Conservation (phyloP, 2,888 invertebrate genomes). For the Orgyia antiqua region DNA sequence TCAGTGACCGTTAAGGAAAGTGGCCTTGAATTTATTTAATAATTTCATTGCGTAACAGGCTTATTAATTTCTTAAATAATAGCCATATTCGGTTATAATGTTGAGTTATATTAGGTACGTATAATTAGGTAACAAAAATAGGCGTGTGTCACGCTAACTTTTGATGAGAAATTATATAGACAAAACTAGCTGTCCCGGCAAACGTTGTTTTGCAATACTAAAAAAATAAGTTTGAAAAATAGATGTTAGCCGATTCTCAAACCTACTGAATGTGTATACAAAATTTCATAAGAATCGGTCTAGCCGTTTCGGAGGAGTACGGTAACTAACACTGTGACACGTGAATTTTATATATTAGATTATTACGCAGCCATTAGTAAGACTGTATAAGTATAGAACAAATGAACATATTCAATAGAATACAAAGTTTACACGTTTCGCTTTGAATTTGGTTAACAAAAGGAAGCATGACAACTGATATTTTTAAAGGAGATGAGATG, state of each 20-base stretch:
- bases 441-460: slow-evolving; percentile 40
- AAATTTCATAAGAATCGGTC: too few relatives aligned
- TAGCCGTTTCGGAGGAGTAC: too few relatives aligned
- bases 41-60: slow-evolving; percentile 29
- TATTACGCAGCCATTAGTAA: slow-evolving; percentile 40
- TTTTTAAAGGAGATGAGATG: slow-evolving; percentile 21
- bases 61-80: slow-evolving; percentile 29
- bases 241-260: too few relatives aligned
- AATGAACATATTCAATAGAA: slow-evolving; percentile 22
- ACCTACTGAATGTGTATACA: too few relatives aligned
- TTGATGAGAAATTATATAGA: slow-evolving; percentile 35
- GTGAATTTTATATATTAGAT: too few relatives aligned
- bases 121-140: slow-evolving; percentile 24
- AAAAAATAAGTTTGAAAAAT: too few relatives aligned
- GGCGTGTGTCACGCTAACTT: not conserved
- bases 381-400: slow-evolving; percentile 31
- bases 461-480: slow-evolving; percentile 35
- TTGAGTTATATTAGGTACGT: slow-evolving; percentile 19
- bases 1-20: slow-evolving; percentile 12
- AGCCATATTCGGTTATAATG: slow-evolving; percentile 20
- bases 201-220: too few relatives aligned
- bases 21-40: slow-evolving; percentile 26
- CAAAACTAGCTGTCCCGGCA: too few relatives aligned
- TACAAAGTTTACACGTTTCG: slow-evolving; percentile 24
- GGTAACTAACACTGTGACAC: too few relatives aligned